Percentiles rank a stretch among this genome's conserved stretches.
phyloP scores from a whole-genome alignment of 2,888 invertebrate genomes.

The Adineta ricciae region DNA sequence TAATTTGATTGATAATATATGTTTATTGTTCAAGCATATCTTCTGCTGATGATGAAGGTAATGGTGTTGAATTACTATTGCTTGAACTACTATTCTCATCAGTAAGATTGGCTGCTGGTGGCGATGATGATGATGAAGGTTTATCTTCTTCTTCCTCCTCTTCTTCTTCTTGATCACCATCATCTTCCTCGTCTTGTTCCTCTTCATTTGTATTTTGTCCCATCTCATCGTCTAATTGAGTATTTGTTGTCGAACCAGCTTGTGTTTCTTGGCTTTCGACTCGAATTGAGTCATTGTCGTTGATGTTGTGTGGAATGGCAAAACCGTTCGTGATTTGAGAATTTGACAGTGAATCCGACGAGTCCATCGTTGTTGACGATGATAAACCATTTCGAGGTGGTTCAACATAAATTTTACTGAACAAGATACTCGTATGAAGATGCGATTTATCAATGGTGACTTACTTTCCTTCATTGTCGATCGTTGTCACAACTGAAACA shows the following conservation, averaged over 20 bases:
- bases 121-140: background rate
- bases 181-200: background rate
- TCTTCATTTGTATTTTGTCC: background rate
- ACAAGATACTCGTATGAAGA: too few species aligned
- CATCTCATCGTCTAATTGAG: background rate
- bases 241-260: background rate
- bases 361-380: background rate
- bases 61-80: background rate
- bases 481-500: conserved; percentile 47
- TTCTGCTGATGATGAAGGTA: background rate
- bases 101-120: background rate
- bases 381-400: background rate
- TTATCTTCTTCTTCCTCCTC: background rate
- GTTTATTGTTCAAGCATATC: background rate
- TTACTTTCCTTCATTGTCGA: conserved; percentile 48
- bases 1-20: background rate
- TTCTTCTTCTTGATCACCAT: background rate
- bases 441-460: conserved; percentile 31
- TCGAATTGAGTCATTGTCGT: background rate
- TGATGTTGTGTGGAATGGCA: background rate
- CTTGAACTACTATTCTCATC: conserved; percentile 6
- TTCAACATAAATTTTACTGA: conserved; percentile 35
- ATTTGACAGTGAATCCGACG: background rate
- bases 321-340: background rate
- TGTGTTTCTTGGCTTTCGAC: background rate